These are phyloP conservation scores for Megalonaias nervosa DNA, from an alignment of 1,140 invertebrate species.

Conservation along the genomic window DNA sequence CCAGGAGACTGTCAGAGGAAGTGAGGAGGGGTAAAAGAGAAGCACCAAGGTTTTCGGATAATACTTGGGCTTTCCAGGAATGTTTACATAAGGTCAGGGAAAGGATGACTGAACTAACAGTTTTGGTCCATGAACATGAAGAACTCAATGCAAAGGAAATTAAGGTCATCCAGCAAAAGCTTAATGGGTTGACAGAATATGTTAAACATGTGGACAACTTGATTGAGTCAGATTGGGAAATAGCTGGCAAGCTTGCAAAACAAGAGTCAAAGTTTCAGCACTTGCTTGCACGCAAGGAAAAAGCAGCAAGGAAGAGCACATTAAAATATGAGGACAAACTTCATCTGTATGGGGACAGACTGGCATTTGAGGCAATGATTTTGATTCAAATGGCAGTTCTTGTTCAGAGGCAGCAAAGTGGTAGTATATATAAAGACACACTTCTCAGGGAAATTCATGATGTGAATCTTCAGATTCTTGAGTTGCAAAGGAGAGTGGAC, in stretches of 20 bases:
- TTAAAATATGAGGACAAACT: conserved; percentile 54
- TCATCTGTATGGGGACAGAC: conserved; percentile 59
- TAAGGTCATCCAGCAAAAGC: conserved; percentile 50
- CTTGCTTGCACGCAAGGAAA: conserved; percentile 32
- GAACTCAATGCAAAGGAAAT: conserved; percentile 52
- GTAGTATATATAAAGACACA: conserved; percentile 42
- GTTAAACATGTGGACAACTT: conserved; percentile 53
- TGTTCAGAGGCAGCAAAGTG: conserved; percentile 49
- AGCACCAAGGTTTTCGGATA: conserved; percentile 31
- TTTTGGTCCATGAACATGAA: conserved; percentile 52
- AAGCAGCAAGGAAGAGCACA: conserved; percentile 20
- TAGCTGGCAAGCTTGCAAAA: conserved; percentile 50
- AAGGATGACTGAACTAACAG: conserved; percentile 44
- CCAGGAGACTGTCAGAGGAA: conserved; percentile 40
- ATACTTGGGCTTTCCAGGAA: conserved; percentile 49
- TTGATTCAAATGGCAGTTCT: conserved; percentile 63
- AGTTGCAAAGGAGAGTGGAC: conserved; percentile 54
- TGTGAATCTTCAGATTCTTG: conserved; percentile 50
- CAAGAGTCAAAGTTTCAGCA: conserved; percentile 45
- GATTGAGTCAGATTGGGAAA: conserved; percentile 53
- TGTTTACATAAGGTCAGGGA: conserved; percentile 56
- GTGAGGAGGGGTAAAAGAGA: conserved; percentile 25
- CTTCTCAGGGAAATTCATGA: conserved; percentile 58
- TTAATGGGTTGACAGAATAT: conserved; percentile 53
- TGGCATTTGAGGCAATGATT: conserved; percentile 64